A percentile compares a stretch with the other conserved stretches of the same genome.
Conservation (phyloP, 2,113 vertebrate genomes). For the Misgurnus anguillicaudatus region DNA sequence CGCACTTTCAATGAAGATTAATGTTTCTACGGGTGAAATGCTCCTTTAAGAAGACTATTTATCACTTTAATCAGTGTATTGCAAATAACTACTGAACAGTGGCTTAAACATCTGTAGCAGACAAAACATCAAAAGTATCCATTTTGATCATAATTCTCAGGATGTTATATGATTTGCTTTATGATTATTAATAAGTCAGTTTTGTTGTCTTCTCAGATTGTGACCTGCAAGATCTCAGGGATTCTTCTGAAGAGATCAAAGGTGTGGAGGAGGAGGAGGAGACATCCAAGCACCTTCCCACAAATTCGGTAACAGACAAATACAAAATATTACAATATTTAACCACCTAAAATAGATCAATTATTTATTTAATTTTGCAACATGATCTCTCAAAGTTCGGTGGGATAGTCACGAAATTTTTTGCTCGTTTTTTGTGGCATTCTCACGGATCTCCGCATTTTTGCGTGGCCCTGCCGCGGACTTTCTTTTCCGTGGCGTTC, state of each 20-base stretch:
- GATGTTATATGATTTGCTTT: neutral
- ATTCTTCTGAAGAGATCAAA: conserved; percentile 84
- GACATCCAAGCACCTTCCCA: conserved; percentile 53
- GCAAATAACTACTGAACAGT: too few species aligned
- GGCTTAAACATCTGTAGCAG: neutral
- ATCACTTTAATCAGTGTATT: neutral
- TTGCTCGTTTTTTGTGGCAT: too few species aligned
- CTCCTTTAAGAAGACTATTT: too few species aligned
- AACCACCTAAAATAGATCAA: too few species aligned
- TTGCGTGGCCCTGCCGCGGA: too few species aligned
- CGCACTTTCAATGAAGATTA: too few species aligned
- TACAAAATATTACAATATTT: neutral
- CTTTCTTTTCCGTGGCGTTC: too few species aligned
- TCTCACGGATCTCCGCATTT: too few species aligned
- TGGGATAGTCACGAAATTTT: too few species aligned
- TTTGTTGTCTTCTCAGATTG: conserved; percentile 78
- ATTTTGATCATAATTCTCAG: neutral
- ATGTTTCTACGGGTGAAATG: too few species aligned
- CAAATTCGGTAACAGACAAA: conserved; percentile 70
- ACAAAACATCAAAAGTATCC: neutral
- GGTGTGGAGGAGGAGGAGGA: conserved; percentile 77
- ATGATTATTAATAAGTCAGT: neutral
- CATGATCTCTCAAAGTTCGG: too few species aligned
- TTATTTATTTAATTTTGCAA: too few species aligned
- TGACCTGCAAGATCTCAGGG: conserved; percentile 86